Conservation (phyloP, 2,113 vertebrate genomes). For the Cygnus atratus region DNA sequence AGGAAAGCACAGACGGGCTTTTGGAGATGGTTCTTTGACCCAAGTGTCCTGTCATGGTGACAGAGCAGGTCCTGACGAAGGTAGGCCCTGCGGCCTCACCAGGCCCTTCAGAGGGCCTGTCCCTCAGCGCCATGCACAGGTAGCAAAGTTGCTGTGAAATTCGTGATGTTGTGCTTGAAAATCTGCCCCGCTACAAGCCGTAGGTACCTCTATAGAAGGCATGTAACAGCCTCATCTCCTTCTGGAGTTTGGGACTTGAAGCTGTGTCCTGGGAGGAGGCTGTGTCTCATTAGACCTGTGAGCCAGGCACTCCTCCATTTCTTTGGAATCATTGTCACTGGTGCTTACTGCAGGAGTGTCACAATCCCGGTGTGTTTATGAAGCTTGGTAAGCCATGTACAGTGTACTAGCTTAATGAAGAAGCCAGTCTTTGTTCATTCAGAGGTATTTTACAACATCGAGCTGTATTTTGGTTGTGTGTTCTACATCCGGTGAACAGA, state of each 20-base stretch:
- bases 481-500: not conserved
- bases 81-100: not conserved
- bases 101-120: not conserved
- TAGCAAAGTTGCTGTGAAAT: not conserved
- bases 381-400: not conserved
- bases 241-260: not conserved
- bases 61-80: not conserved
- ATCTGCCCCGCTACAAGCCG: accelerated
- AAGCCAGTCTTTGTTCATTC: not conserved
- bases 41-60: accelerated
- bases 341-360: not conserved
- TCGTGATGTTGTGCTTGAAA: accelerated
- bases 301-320: accelerated
- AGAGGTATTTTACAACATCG: not conserved
- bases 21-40: not conserved
- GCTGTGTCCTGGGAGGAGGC: not conserved
- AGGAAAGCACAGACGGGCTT: not conserved
- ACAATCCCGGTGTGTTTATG: not conserved
- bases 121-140: not conserved
- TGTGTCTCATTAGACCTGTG: not conserved
- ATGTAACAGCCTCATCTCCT: not conserved
- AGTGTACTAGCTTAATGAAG: not conserved
- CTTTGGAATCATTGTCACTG: accelerated
- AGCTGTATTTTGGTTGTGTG: not conserved
- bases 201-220: not conserved